phyloP scores from a whole-genome alignment of 2,113 vertebrate species.

The Myiozetetes cayanensis region DNA sequence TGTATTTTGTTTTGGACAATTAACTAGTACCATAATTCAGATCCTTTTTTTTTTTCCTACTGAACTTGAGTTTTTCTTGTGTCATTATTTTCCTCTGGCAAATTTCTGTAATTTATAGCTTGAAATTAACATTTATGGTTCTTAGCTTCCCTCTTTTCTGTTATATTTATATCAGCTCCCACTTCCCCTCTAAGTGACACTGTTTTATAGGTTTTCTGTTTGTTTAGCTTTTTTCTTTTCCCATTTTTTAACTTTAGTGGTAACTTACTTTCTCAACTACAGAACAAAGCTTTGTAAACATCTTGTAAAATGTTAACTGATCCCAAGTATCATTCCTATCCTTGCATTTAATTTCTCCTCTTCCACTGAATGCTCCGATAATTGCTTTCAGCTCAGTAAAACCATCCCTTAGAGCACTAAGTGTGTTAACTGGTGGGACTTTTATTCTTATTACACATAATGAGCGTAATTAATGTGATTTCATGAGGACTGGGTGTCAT shows the following conservation, averaged over 20 bases:
- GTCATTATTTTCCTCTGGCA: conserved; percentile 46
- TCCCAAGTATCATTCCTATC: not conserved
- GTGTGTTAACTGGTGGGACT: not conserved
- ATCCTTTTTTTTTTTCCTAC: not conserved
- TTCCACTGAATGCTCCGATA: not conserved
- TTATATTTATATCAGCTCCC: conserved; percentile 49
- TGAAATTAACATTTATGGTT: conserved; percentile 57
- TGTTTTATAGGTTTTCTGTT: conserved; percentile 50
- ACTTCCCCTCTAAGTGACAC: conserved; percentile 50
- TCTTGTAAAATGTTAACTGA: not conserved
- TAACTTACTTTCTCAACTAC: not conserved
- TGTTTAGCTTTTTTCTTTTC: not conserved
- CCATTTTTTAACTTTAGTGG: not conserved
- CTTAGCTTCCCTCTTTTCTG: conserved; percentile 62
- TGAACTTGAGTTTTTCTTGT: conserved; percentile 12
- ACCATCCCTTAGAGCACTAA: not conserved
- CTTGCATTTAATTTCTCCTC: conserved; percentile 1
- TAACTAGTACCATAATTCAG: conserved; percentile 12
- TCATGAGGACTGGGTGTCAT: not conserved
- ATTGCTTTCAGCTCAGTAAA: conserved; percentile 25
- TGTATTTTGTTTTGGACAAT: conserved; percentile 6
- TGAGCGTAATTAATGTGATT: conserved; percentile 11
- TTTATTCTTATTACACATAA: not conserved
- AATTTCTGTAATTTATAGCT: conserved; percentile 61
- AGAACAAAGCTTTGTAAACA: not conserved